Evolutionary conservation across 2,888 invertebrate genomes (phyloP).

Genomic region (Limulus polyphemus): DNA sequence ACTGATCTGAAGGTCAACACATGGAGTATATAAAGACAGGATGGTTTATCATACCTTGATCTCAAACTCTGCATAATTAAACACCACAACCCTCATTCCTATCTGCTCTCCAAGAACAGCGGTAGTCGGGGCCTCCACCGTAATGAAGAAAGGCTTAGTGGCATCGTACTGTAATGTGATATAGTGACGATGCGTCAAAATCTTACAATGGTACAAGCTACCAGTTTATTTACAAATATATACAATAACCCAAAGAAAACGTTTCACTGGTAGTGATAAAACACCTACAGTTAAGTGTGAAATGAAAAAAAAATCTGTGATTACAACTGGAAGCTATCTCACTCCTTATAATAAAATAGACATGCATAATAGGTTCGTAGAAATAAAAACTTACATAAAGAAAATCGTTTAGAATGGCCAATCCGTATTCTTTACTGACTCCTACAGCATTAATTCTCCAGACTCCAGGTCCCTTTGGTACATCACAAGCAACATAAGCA

Average conservation of each 20-base stretch:
- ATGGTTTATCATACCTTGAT: conserved; percentile 19
- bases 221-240: too few species aligned
- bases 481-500: conserved; percentile 31
- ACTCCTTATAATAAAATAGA: background rate
- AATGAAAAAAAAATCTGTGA: background rate
- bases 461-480: conserved; percentile 38
- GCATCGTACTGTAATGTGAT: conserved; percentile 34
- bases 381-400: conserved; percentile 36
- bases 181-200: background rate
- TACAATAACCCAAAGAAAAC: too few species aligned
- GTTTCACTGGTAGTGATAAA: too few species aligned
- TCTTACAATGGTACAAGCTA: too few species aligned
- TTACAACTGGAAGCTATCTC: background rate
- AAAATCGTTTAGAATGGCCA: conserved; percentile 41
- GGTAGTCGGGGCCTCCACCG: conserved; percentile 40
- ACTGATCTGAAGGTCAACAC: too few species aligned
- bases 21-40: too few species aligned
- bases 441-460: conserved; percentile 45
- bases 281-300: too few species aligned
- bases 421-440: conserved; percentile 41
- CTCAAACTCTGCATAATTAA: conserved; percentile 37
- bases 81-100: conserved; percentile 38
- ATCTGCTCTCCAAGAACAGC: conserved; percentile 44
- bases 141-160: conserved; percentile 42
- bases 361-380: background rate